These are phyloP conservation scores for Drosophila anomalipes DNA, from an alignment of 2,888 invertebrate genomes.

Conservation along the genomic window DNA sequence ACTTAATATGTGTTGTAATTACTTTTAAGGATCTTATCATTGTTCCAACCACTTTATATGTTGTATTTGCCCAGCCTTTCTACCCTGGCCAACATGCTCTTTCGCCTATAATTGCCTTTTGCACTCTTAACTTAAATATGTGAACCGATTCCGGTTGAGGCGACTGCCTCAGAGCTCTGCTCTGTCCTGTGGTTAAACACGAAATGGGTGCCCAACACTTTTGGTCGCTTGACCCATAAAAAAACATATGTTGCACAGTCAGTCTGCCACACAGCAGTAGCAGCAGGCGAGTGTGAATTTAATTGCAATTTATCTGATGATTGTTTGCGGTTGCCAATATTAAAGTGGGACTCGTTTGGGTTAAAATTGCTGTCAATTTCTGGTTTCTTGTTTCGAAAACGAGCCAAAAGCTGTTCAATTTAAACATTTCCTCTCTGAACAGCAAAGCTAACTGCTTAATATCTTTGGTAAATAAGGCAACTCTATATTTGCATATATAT, in stretches of 20 bases:
- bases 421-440: neutral
- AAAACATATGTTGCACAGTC: constrained; percentile 47
- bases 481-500: neutral
- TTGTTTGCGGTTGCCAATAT: constrained; percentile 18
- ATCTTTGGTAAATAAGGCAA: neutral
- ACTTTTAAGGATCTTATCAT: constrained; percentile 70
- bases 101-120: constrained; percentile 36
- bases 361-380: neutral
- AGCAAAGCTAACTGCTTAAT: neutral
- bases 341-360: neutral
- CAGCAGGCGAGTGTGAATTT: constrained; percentile 56
- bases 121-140: constrained; percentile 37
- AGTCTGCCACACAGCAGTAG: constrained; percentile 21
- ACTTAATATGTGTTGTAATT: constrained; percentile 78
- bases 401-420: neutral
- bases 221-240: constrained; percentile 36
- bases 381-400: neutral
- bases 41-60: constrained; percentile 9
- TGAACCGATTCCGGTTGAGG: constrained; percentile 27
- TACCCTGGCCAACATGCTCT: neutral
- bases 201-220: constrained; percentile 39
- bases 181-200: constrained; percentile 51
- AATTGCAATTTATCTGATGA: constrained; percentile 63
- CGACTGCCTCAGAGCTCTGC: neutral
- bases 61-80: constrained; percentile 1